phyloP scores from a whole-genome alignment of 1,140 invertebrate genomes.

The Leptinotarsa defecta region DNA sequence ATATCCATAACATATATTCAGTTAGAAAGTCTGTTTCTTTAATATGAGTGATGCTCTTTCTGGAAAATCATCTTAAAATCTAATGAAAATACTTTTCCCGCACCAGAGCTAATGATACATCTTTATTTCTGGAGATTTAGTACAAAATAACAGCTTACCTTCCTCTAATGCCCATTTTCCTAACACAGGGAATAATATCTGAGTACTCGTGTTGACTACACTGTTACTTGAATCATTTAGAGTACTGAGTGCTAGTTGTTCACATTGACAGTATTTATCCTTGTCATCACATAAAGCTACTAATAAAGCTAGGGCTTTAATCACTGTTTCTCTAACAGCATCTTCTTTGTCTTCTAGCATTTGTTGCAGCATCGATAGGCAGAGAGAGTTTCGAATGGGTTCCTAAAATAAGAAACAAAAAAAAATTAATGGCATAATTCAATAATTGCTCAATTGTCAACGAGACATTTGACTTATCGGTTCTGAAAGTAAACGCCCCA shows the following conservation, averaged over 20 bases:
- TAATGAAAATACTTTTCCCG: too few relatives aligned
- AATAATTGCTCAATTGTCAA: too few relatives aligned
- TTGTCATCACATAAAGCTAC: conserved; percentile 68
- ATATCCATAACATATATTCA: too few relatives aligned
- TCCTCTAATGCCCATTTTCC: conserved; percentile 65
- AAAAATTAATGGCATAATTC: too few relatives aligned
- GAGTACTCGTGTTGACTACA: conserved; percentile 59
- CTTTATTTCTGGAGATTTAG: background rate
- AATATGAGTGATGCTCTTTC: too few relatives aligned
- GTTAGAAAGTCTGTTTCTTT: too few relatives aligned
- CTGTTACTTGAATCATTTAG: conserved; percentile 61
- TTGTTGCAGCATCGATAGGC: conserved; percentile 77
- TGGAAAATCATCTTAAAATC: too few relatives aligned
- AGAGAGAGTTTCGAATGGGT: conserved; percentile 71
- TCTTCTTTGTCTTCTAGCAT: conserved; percentile 76
- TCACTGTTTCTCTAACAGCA: conserved; percentile 66
- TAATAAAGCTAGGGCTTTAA: conserved; percentile 68
- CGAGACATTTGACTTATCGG: too few relatives aligned
- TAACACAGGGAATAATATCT: conserved; percentile 61
- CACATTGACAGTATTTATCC: conserved; percentile 71
- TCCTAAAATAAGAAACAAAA: conserved; percentile 43
- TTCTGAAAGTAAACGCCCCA: too few relatives aligned
- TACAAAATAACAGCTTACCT: conserved; percentile 29
- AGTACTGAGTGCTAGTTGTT: conserved; percentile 63
- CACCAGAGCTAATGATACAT: too few relatives aligned